A percentile compares a stretch with the other conserved stretches of the same genome.
Evolutionary conservation across 2,888 invertebrate genomes (phyloP).

Genomic region (Orthosia gothica): DNA sequence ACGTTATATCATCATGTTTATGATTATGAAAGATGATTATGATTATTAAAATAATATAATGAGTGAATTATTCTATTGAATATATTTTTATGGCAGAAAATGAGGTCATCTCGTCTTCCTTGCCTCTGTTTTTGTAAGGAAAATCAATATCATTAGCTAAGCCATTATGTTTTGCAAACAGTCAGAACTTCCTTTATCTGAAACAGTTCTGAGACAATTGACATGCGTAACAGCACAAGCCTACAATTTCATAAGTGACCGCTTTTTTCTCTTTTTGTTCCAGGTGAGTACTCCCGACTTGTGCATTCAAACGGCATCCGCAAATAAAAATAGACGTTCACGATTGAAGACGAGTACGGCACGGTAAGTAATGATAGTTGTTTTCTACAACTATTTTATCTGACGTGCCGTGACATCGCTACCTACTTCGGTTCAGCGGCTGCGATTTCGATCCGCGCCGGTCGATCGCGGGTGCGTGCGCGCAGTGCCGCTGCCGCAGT

Average conservation of each 20-base stretch:
- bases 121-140: neutral
- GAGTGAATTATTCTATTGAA: slow-evolving; percentile 19
- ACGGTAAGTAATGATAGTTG: slow-evolving; percentile 82
- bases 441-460: slow-evolving; percentile 77
- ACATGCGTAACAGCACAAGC: slow-evolving; percentile 27
- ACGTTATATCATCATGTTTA: slow-evolving; percentile 30
- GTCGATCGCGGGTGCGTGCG: slow-evolving; percentile 71
- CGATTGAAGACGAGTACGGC: slow-evolving; percentile 74
- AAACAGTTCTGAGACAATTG: slow-evolving; percentile 19
- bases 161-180: neutral
- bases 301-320: slow-evolving; percentile 78
- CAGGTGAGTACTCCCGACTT: slow-evolving; percentile 78
- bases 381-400: slow-evolving; percentile 86
- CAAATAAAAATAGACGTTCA: slow-evolving; percentile 78
- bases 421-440: slow-evolving; percentile 81
- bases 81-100: neutral
- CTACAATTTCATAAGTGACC: slow-evolving; percentile 72
- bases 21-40: neutral
- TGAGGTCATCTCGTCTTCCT: neutral
- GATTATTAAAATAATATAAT: slow-evolving; percentile 3
- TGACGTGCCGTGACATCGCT: slow-evolving; percentile 83
- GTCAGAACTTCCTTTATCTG: slow-evolving; percentile 8
- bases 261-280: slow-evolving; percentile 78
- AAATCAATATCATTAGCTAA: neutral
- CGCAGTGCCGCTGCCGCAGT: slow-evolving; percentile 72